Evolutionary conservation across 2,888 invertebrate species (phyloP), one percentile per base, ranked within the genome.

Genomic region (Lacanobia oleracea): DNA sequence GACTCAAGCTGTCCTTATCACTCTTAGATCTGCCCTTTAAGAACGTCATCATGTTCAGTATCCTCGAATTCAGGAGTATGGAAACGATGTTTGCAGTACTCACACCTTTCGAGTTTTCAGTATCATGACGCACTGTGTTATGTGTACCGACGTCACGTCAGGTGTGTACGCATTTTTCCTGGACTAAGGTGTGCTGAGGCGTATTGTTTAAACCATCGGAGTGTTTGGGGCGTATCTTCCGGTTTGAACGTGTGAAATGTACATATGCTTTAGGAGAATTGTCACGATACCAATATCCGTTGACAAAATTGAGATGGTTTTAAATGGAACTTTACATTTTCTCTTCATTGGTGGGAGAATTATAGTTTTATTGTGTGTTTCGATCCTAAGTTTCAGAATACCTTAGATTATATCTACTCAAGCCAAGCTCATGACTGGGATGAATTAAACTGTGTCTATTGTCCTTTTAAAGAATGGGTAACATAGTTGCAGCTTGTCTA

Each of bases 141-240:
- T 57, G 37, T 56, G 2, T 43, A 57, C 18, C n/a, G 21, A 43
- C 62, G 56, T 33, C 45, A 79, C 59, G 40, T 21, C 51, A 79
- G 64, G 50, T 18, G 60, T 43, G 71, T 48, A 43, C 61, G 57
- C 56, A 77, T 72, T 82, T 77, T 79, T 80, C 75, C 61, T 67
- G 69, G 79, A 72, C 73, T 61, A 43, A 86, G 84, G 86, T 81
- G 84, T 79, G 83, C 63, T 68, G 50, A 50, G 23, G 80, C 70
- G 81, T 87, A 84, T 89, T 88, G 86, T 86, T 87, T 85, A 83
- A 69, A 57, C 61, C 51, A 59, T 77, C 48, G 40, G 27, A 50
- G 7, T 66, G 66, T 67, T 66, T 66, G 59, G 54, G 59, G 62
- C 63, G 67, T 82, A 68, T 56, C 66, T 60, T 79, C 79, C 79